Evolutionary conservation across 1,140 invertebrate species (phyloP), one percentile per base, ranked within the genome.

Genomic region (Euwallacea similis): DNA sequence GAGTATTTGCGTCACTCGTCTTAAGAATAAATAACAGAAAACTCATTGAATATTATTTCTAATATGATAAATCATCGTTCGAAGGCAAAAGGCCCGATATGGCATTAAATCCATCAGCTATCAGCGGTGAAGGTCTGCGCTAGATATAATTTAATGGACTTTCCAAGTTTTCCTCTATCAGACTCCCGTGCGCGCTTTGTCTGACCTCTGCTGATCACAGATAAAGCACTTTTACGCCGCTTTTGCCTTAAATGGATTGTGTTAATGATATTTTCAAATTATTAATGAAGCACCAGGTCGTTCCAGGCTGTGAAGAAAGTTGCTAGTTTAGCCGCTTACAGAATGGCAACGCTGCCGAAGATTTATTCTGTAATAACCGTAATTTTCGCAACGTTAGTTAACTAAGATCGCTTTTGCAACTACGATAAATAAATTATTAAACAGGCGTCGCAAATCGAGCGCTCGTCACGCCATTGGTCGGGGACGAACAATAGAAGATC

Each of bases 361-460:
- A 16, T 16, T 50, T 10, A 42, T 65, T 54, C 33, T 46, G 54
- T 11, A 65, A 65, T 65, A 33, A 33, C 33, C 33, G n/a, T 53
- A 13, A 16, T 53, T 65, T 65, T 65, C 63, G 16, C 50, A 53
- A 65, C 55, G 55, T 33, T 62, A 42, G 63, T n/a, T 65, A 54
- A 53, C 63, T 53, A 7, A 9, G 10, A 33, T 54, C 50, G 11
- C 43, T 42, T 65, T 65, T 65, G 63, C 65, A 61, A 61, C 33
- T 63, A 69, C 50, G 46, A 69, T 69, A 69, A 69, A 69, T 69
- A 69, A 69, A 69, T 69, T 56, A 69, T 42, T 42, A 69, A 53
- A 44, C 67, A 63, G 60, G 67, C 67, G 60, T 69, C 60, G 67
- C 67, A 16, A 54, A 56, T 54, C 56, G 42, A 55, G 13, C 67